A percentile compares a stretch with the other conserved stretches of the same genome.
These are phyloP conservation scores for Otus sunia DNA, from an alignment of 2,113 vertebrate species.

Conservation along the genomic window DNA sequence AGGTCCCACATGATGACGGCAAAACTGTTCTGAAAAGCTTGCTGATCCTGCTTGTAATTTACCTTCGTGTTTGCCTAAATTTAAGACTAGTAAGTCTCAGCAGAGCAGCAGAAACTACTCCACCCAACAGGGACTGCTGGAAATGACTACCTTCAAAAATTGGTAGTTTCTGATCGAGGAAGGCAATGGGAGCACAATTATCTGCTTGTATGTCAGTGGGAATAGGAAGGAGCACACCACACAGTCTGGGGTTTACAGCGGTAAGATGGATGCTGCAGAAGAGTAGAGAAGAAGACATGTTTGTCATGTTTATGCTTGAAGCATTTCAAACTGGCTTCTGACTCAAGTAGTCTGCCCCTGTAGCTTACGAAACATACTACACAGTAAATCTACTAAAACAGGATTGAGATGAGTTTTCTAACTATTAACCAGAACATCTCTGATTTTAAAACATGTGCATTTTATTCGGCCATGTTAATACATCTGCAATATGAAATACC, in stretches of 20 bases:
- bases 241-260: background rate
- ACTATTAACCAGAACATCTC: constrained; percentile 24
- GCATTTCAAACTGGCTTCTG: constrained; percentile 5
- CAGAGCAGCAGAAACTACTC: background rate
- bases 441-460: constrained; percentile 40
- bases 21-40: background rate
- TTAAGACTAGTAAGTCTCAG: background rate
- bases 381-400: constrained; percentile 33
- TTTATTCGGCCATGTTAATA: constrained; percentile 26
- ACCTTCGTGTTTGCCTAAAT: background rate
- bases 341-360: background rate
- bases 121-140: background rate
- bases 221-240: background rate
- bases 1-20: background rate
- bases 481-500: constrained; percentile 10
- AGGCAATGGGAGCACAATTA: background rate
- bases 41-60: background rate
- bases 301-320: constrained; percentile 1
- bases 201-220: background rate
- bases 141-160: background rate
- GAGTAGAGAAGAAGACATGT: background rate
- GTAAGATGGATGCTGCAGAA: background rate
- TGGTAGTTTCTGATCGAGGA: background rate
- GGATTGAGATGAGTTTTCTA: constrained; percentile 28
- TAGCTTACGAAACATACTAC: background rate